Conservation (phyloP, 2,113 vertebrate species). For the Anarhynchus alexandrinus region DNA sequence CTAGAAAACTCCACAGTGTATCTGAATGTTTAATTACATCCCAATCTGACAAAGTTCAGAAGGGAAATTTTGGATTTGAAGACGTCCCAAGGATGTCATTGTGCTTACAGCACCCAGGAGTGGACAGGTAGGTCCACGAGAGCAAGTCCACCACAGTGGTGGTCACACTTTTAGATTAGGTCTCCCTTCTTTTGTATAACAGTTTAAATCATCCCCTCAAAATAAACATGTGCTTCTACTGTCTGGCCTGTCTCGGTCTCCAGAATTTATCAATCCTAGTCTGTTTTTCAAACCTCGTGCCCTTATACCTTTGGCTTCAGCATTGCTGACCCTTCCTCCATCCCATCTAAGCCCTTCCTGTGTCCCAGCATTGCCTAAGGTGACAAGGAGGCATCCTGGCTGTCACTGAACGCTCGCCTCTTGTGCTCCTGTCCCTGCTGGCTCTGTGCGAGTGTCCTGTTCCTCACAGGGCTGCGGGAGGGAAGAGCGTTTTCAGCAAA, state of each 20-base stretch:
- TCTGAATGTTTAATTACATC: not conserved
- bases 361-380: not conserved
- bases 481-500: not conserved
- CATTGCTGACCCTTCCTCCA: fast-evolving
- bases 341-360: not conserved
- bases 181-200: not conserved
- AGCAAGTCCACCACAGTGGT: not conserved
- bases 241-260: not conserved
- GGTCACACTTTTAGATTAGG: not conserved
- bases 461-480: not conserved
- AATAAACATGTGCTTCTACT: not conserved
- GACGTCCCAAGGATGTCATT: not conserved
- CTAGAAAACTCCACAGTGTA: not conserved
- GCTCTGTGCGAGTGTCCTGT: not conserved
- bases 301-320: constrained; percentile 27
- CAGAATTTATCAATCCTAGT: not conserved
- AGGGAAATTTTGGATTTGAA: not conserved
- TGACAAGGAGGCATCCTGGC: not conserved
- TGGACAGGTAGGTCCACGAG: not conserved
- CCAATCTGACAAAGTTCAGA: not conserved
- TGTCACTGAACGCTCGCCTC: not conserved
- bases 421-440: constrained; percentile 7
- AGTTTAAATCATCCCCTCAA: not conserved
- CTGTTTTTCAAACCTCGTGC: not conserved
- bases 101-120: not conserved